phyloP scores from a whole-genome alignment of 2,797 vertebrate species.

The Neostethus bicornis region DNA sequence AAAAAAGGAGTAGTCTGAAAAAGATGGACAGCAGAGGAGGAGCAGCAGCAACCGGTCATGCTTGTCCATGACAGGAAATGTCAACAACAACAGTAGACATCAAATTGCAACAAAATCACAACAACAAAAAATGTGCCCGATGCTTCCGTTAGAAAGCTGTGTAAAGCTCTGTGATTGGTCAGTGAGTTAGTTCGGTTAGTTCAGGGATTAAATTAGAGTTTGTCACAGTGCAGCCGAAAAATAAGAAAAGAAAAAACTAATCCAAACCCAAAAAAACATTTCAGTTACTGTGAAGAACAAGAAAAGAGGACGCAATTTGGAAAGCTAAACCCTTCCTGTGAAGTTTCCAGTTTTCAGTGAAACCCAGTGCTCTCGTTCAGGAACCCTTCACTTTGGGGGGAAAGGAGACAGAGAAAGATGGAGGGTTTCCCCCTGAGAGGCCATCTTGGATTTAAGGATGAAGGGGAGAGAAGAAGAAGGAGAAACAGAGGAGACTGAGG shows the following conservation, averaged over 20 bases:
- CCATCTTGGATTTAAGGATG: conserved; percentile 71
- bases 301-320: conserved; percentile 29
- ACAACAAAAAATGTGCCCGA: conserved; percentile 51
- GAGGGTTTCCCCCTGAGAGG: conserved; percentile 40
- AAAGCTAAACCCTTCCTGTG: conserved; percentile 58
- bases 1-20: conserved; percentile 68
- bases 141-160: conserved; percentile 62
- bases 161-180: conserved; percentile 72
- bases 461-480: conserved; percentile 39
- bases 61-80: conserved; percentile 75
- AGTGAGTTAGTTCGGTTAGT: conserved; percentile 81
- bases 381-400: conserved; percentile 25
- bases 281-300: conserved; percentile 35
- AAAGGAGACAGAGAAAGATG: neutral
- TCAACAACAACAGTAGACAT: conserved; percentile 71
- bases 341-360: conserved; percentile 36
- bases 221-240: conserved; percentile 60
- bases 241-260: conserved; percentile 9
- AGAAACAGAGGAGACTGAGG: conserved; percentile 36
- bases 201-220: conserved; percentile 63
- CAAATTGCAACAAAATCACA: conserved; percentile 62
- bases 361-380: conserved; percentile 46
- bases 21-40: conserved; percentile 72
- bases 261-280: conserved; percentile 50
- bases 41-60: conserved; percentile 78